Conservation (phyloP, 2,113 vertebrate genomes). For the Otis tarda region DNA sequence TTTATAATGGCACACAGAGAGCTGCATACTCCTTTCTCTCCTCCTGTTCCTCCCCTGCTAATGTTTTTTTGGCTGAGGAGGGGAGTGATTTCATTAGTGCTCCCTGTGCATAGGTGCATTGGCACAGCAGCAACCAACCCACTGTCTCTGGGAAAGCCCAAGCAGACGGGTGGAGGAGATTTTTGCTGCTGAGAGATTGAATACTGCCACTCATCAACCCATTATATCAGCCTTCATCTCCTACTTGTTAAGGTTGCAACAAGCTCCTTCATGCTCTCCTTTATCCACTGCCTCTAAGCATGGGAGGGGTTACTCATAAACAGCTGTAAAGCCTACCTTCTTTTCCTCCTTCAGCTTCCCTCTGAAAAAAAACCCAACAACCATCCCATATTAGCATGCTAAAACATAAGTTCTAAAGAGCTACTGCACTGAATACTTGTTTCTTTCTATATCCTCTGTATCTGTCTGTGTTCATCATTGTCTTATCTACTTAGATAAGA, state of each 20-base stretch:
- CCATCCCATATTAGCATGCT: background rate
- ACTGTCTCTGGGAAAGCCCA: background rate
- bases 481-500: background rate
- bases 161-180: background rate
- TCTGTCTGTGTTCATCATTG: background rate
- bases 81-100: background rate
- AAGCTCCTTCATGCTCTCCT: conserved; percentile 43
- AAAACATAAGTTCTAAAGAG: background rate
- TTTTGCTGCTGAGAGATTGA: background rate
- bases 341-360: conserved; percentile 11
- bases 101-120: background rate
- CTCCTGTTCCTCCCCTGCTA: background rate
- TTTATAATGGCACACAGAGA: background rate
- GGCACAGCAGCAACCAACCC: background rate
- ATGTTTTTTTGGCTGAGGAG: background rate
- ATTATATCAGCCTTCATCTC: conserved; percentile 3
- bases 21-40: background rate
- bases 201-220: background rate
- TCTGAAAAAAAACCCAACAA: background rate
- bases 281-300: conserved; percentile 24
- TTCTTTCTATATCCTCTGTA: background rate
- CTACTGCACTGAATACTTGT: background rate
- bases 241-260: background rate
- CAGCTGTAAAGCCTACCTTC: background rate
- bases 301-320: conserved; percentile 26